Conservation (phyloP, 2,797 vertebrate species). For the Mionectes olivaceus region DNA sequence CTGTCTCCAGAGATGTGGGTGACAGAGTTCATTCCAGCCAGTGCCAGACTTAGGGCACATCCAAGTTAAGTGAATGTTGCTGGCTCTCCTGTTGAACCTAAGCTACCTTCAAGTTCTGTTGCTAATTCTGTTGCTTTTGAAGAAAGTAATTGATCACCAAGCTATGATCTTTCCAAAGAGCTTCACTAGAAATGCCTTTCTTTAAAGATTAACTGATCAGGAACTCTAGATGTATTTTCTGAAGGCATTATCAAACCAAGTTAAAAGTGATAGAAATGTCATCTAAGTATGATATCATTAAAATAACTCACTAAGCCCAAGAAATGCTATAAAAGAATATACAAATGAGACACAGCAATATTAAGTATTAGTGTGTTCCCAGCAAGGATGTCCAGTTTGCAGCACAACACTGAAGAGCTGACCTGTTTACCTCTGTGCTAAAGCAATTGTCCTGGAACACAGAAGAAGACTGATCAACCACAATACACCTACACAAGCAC, state of each 20-base stretch:
- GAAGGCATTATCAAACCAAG: not conserved
- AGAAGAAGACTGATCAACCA: not conserved
- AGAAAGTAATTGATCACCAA: not conserved
- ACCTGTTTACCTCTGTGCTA: not conserved
- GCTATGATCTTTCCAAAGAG: not conserved
- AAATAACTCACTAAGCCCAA: not conserved
- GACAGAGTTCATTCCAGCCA: not conserved
- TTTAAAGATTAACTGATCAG: not conserved
- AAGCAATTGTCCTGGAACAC: slow-evolving; percentile 1
- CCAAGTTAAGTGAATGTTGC: fast-evolving
- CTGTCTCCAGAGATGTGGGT: not conserved
- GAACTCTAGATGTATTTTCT: not conserved
- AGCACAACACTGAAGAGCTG: not conserved
- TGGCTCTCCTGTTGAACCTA: not conserved
- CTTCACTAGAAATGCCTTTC: not conserved
- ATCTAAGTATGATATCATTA: not conserved
- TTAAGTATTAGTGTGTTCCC: not conserved
- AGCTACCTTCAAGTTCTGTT: not conserved
- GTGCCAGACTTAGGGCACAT: not conserved
- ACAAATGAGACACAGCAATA: not conserved
- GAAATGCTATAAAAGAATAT: not conserved
- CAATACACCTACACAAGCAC: not conserved
- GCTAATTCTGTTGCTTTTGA: not conserved
- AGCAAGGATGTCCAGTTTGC: not conserved
- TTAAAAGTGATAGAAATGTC: not conserved